Evolutionary conservation across 1,140 invertebrate species (phyloP).

Genomic region (Drosophila hydei): DNA sequence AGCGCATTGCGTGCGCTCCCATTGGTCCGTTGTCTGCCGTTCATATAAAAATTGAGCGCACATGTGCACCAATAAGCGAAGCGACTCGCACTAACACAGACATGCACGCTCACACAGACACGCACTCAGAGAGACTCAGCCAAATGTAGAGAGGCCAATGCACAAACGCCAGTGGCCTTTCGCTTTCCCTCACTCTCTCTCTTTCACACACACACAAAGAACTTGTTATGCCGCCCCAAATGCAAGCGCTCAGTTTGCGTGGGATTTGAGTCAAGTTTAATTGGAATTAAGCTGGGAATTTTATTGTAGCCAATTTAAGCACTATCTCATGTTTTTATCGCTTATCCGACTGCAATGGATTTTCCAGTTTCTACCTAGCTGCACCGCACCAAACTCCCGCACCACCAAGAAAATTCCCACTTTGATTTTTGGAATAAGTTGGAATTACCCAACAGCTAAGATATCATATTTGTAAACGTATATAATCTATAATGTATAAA

Average conservation of each 20-base stretch:
- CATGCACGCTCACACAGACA: background rate
- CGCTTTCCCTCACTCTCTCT: background rate
- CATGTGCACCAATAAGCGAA: slow-evolving; percentile 23
- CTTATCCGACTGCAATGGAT: slow-evolving; percentile 6
- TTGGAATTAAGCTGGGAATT: slow-evolving; percentile 32
- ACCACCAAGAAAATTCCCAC: background rate
- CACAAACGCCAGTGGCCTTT: background rate
- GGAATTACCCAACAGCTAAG: too few relatives aligned
- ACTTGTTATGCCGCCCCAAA: slow-evolving; percentile 13
- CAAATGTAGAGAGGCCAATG: background rate
- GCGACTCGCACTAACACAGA: slow-evolving; percentile 7
- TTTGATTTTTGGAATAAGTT: too few relatives aligned
- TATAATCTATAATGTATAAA: too few relatives aligned
- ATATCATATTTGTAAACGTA: too few relatives aligned
- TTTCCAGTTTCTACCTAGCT: background rate
- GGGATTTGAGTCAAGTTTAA: slow-evolving; percentile 27
- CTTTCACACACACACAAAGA: background rate
- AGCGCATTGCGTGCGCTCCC: slow-evolving; percentile 10
- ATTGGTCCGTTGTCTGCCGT: slow-evolving; percentile 29
- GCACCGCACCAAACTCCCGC: background rate
- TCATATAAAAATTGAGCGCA: slow-evolving; percentile 16
- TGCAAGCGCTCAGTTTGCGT: slow-evolving; percentile 5
- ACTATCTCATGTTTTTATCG: background rate
- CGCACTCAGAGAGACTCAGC: background rate
- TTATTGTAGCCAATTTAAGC: slow-evolving; percentile 3